Percentiles rank a stretch among this genome's conserved stretches.
Evolutionary conservation across 2,797 vertebrate species (phyloP).

Genomic region (Nasua narica): DNA sequence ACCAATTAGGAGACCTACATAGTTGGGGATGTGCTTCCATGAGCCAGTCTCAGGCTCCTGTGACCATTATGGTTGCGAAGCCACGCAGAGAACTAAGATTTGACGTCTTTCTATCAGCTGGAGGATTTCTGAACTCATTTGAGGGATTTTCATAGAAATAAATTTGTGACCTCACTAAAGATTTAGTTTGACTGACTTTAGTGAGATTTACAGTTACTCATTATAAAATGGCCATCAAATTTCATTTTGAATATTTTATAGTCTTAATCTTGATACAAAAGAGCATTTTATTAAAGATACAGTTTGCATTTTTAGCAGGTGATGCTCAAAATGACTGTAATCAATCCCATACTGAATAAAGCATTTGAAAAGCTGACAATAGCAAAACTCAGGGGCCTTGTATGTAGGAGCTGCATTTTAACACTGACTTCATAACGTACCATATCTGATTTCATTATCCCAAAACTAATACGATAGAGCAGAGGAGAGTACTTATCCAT

Average conservation of each 20-base stretch:
- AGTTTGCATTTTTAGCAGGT: background rate
- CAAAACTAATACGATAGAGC: background rate
- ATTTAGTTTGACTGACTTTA: background rate
- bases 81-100: background rate
- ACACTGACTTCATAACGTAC: background rate
- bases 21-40: background rate
- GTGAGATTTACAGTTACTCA: background rate
- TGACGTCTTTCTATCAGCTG: background rate
- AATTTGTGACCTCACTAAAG: background rate
- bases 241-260: background rate
- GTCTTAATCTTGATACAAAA: background rate
- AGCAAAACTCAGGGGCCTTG: background rate
- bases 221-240: background rate
- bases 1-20: background rate
- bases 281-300: background rate
- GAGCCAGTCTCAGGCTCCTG: background rate
- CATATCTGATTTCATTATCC: background rate
- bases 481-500: background rate
- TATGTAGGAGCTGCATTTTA: background rate
- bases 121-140: background rate
- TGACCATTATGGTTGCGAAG: background rate
- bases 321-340: background rate
- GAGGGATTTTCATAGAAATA: background rate
- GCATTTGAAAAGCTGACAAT: background rate
- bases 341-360: background rate